Base-by-base conservation (phyloP, 2,888 invertebrate species). In the Aquatica leii region DNA sequence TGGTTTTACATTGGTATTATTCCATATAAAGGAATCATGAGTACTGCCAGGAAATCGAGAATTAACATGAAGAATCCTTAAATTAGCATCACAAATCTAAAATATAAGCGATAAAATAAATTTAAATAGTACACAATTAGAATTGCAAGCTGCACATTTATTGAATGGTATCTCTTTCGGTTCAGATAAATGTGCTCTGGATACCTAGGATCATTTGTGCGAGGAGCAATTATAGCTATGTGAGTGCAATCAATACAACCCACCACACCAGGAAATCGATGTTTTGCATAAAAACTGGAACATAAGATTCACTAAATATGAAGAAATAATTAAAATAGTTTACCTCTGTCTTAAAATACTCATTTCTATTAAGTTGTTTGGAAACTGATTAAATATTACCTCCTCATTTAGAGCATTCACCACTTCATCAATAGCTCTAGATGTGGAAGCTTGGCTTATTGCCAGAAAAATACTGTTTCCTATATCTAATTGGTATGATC, bases 1-100 rank as follows among this genome's bases (percentile, higher is more conserved):
- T 2, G 48, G 53, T 40, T 61, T 34, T 11, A 68, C 53, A 50
- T 67, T 62, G 34, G 63, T 49, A 57, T 67, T 65, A 2, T 64
- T 69, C 71, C 71, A 73, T 40, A 72, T 71, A 34, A 58, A 66
- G 11, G 24, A 37, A 34, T 72, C 71, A n/a, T n/a, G n/a, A n/a
- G n/a, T n/a, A n/a, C n/a, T n/a, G n/a, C n/a, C n/a, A n/a, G n/a
- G n/a, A n/a, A 51, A 71, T 37, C 62, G 49, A 0, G 71, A 59
- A 69, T 66, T n/a, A n/a, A n/a, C 67, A 59, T 69, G n/a, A 63
- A 69, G 5, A 18, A 65, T 68, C 60, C 67, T 52, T n/a, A 65
- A 53, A 24, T 46, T 37, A 48, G 35, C 24, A 50, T 43, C 59
- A 18, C 52, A 52, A 12, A 56, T 31, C 35, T 43, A 20, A 31